Evolutionary conservation across 2,888 invertebrate species (phyloP), one percentile per base, ranked within the genome.

Genomic region (Sinentomon sp.): DNA sequence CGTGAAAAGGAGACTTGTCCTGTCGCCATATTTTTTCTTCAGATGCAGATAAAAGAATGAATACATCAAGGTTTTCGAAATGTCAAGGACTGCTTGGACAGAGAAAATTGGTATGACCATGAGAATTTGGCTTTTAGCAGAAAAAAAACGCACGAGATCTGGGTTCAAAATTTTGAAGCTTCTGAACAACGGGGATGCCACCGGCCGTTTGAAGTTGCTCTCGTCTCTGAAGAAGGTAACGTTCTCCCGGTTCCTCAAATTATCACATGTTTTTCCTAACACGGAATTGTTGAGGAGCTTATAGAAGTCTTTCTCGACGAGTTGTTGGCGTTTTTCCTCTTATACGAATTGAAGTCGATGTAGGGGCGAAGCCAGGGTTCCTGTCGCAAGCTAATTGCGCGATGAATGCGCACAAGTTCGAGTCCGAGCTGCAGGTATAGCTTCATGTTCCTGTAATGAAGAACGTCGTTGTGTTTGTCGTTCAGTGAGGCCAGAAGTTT

Each of bases 231-330:
- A 37, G 10, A 48, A 30, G 10, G 31, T 23, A 4, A 51, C 37
- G 36, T 47, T 44, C 14, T 43, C 41, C 38, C 43, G 36, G 20
- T 45, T 42, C 29, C 44, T 35, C 21, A 45, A 37, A 39, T 49
- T 50, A 36, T 30, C 30, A 23, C 12, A 16, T 12, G 20, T 31
- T 31, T 31, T 31, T 5, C 31, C 31, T n/a, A 31, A 31, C 17
- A 24, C 22, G 4, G 22, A 10, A 16, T 26, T 48, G 34, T 49
- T 48, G 40, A 45, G 40, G 16, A 49, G 35, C 37, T 47, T 48
- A 30, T 43, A 46, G 14, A 49, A 44, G 28, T 46, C 45, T 36
- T 45, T 48, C 28, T 45, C 45, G 36, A 47, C 48, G 18, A 39
- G 30, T 37, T 43, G 28, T 35, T 42, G 17, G 45, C 45, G 13